Evolutionary conservation across 2,797 vertebrate species (phyloP).

Genomic region (Lateolabrax maculatus): DNA sequence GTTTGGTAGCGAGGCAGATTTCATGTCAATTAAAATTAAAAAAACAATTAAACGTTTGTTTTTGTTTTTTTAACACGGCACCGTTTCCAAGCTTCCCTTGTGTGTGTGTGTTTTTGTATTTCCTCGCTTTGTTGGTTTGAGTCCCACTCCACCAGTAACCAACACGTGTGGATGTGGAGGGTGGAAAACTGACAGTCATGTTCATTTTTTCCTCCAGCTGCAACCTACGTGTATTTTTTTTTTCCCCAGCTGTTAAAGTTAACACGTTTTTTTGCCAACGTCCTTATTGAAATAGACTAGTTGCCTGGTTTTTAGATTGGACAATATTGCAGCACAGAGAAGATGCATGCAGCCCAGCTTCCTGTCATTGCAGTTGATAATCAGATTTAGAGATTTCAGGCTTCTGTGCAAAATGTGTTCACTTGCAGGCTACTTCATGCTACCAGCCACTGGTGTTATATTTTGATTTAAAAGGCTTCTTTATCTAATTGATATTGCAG

Average conservation of each 20-base stretch:
- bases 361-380: conserved; percentile 14
- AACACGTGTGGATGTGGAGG: conserved; percentile 57
- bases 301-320: not conserved
- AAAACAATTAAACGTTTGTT: rapidly evolving
- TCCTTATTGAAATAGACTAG: not conserved
- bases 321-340: not conserved
- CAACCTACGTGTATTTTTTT: not conserved
- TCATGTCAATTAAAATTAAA: too few relatives aligned
- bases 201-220: not conserved
- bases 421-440: not conserved
- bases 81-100: not conserved
- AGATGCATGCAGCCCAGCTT: not conserved
- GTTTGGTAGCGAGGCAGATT: too few relatives aligned
- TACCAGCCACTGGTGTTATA: not conserved
- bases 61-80: not conserved
- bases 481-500: not conserved
- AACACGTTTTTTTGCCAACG: not conserved
- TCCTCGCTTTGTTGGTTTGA: not conserved
- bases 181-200: conserved; percentile 25
- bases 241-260: not conserved
- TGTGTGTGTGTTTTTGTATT: not conserved
- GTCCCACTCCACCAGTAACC: conserved; percentile 17
- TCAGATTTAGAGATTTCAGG: conserved; percentile 53
- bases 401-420: conserved; percentile 23
- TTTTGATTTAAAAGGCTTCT: not conserved